These are phyloP conservation scores for Ciconia nigra DNA, from an alignment of 2,797 vertebrate species.

Conservation along the genomic window DNA sequence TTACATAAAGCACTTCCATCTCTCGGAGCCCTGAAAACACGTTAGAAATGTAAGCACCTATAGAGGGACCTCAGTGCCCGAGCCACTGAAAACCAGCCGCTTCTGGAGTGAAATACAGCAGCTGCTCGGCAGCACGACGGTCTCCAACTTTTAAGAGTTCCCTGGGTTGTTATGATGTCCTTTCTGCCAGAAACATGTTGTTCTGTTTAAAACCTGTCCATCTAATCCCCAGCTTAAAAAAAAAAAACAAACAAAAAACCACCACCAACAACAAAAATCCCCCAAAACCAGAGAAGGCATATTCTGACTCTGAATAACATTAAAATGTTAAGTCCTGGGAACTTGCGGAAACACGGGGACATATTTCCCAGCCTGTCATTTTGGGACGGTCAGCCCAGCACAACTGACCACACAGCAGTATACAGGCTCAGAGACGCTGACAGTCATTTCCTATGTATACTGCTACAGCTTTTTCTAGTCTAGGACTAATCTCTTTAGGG, in stretches of 20 bases:
- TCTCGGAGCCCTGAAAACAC: not conserved
- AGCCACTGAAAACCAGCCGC: not conserved
- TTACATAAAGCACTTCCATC: not conserved
- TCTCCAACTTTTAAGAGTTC: not conserved
- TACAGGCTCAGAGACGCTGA: not conserved
- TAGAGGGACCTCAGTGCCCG: not conserved
- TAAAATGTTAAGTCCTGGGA: not conserved
- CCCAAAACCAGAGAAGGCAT: not conserved
- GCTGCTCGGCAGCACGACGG: not conserved
- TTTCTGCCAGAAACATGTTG: slow-evolving; percentile 53
- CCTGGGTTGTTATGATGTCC: not conserved
- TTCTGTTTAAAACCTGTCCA: slow-evolving; percentile 27
- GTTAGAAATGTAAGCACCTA: not conserved
- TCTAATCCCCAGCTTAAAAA: not conserved
- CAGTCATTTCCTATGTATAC: not conserved
- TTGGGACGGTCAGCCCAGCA: not conserved
- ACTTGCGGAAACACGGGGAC: not conserved
- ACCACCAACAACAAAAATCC: not conserved
- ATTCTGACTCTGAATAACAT: not conserved
- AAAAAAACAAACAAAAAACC: too few relatives aligned
- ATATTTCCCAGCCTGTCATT: not conserved
- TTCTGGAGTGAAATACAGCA: not conserved
- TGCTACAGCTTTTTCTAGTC: slow-evolving; percentile 1
- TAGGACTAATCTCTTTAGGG: not conserved
- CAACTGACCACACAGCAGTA: not conserved